Evolutionary conservation across 2,888 invertebrate genomes (phyloP), one percentile per base, ranked within the genome.

Genomic region (Pollenia griseotomentosa): DNA sequence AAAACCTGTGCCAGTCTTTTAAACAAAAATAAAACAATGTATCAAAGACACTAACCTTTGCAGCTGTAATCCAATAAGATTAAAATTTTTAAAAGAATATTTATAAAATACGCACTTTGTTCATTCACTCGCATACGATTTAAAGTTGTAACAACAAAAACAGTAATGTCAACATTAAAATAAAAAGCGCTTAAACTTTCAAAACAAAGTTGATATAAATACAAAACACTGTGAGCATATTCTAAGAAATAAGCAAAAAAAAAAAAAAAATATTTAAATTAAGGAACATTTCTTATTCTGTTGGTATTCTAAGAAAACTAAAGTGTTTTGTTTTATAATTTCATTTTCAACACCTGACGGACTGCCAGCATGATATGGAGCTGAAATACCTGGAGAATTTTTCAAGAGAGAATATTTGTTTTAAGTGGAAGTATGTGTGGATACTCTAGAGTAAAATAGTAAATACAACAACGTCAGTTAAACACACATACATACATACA

Each of bases 11-110:
- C 46, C 55, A 66, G 19, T 44, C 14, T 11, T 12, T 33, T 0
- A 42, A 77, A 59, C 10, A 59, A 1, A 57, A 68, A 68, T 46
- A 23, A 77, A 70, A 23, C 23, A 1, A 12, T 61, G 55, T n/a
- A 51, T n/a, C 59, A 42, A 61, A 70, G 70, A 42, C 53, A 42
- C 53, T 11, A 23, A 23, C 19, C 23, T 19, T 40, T 59, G 48
- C 2, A 55, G 46, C 11, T 80, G 80, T 80, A 71, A 80, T 80
- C 80, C 70, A 63, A 79, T 51, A 79, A 61, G 70, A 70, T 53
- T 79, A 63, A 16, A 79, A 6, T 33, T 33, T 33, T 70, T 79
- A 42, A 42, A 66, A 46, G 10, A 53, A 53, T 53, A 53, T 9
- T 8, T n/a, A 53, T 8, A 53, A 57, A 57, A 9, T 57, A 40